Percentiles rank a stretch among this genome's conserved stretches.
Conservation (phyloP, 2,113 vertebrate species). For the Phylloscopus trochilus region DNA sequence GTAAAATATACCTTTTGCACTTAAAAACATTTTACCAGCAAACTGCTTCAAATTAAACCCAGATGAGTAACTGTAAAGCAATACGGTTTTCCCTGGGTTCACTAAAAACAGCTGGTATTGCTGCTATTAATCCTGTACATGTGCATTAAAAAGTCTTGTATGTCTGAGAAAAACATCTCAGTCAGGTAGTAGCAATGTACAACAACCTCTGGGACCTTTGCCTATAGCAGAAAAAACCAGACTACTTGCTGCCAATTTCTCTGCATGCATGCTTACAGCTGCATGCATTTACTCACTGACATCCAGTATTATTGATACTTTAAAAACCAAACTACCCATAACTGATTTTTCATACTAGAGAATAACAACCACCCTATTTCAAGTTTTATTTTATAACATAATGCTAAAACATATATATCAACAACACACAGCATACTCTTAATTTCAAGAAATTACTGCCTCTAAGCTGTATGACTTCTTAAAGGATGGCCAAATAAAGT, state of each 20-base stretch:
- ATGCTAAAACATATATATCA: background rate
- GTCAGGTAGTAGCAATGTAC: conserved; percentile 21
- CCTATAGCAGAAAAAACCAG: background rate
- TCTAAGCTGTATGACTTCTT: background rate
- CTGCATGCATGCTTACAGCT: background rate
- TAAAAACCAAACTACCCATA: background rate
- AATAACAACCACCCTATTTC: background rate
- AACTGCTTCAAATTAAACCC: conserved; percentile 42
- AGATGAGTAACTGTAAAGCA: conserved; percentile 36
- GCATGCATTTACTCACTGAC: background rate
- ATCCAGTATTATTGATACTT: background rate
- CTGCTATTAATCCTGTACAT: conserved; percentile 14
- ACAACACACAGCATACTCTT: background rate
- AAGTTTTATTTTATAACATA: background rate
- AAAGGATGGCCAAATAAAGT: background rate
- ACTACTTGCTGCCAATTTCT: background rate
- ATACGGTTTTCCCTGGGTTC: background rate
- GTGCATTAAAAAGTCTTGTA: background rate
- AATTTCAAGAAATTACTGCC: background rate
- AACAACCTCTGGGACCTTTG: background rate
- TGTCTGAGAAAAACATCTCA: conserved; percentile 4
- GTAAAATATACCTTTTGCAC: conserved; percentile 40
- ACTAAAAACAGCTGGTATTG: conserved; percentile 38
- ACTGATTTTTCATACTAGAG: background rate
- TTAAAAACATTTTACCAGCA: conserved; percentile 24